phyloP scores from a whole-genome alignment of 2,797 vertebrate genomes.

The Jordanella pulchra region DNA sequence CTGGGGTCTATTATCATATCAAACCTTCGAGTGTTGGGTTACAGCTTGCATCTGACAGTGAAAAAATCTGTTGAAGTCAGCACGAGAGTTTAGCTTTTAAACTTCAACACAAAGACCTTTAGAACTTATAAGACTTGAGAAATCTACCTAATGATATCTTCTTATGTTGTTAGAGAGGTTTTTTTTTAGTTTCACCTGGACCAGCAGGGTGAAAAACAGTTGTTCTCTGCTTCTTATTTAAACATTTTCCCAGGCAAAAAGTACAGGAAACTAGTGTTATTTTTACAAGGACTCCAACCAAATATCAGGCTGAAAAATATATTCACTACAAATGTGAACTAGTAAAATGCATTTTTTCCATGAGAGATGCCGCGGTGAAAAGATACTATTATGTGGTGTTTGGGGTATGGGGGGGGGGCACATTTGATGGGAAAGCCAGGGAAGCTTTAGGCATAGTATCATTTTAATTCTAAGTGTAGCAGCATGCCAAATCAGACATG shows the following conservation, averaged over 20 bases:
- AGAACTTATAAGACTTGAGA: conserved; percentile 32
- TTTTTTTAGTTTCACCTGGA: conserved; percentile 42
- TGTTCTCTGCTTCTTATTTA: conserved; percentile 50
- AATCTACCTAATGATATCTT: conserved; percentile 17
- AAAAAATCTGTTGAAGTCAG: conserved; percentile 61
- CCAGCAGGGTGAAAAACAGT: conserved; percentile 35
- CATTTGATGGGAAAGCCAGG: conserved; percentile 37
- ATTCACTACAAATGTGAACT: conserved; percentile 64
- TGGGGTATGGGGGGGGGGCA: conserved; percentile 43
- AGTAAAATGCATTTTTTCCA: conserved; percentile 66
- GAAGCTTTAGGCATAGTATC: conserved; percentile 41
- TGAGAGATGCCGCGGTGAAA: conserved; percentile 50
- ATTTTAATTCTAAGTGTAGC: conserved; percentile 45
- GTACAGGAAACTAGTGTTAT: conserved; percentile 58
- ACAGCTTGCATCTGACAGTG: conserved; percentile 36
- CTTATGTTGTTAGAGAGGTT: conserved; percentile 46
- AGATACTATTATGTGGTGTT: conserved; percentile 64
- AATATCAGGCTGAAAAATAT: conserved; percentile 59
- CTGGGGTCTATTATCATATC: conserved; percentile 42
- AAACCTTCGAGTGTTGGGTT: conserved; percentile 54
- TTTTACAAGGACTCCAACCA: conserved; percentile 47
- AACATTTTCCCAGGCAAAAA: conserved; percentile 55
- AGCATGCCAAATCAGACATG: conserved; percentile 39
- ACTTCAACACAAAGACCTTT: conserved; percentile 53
- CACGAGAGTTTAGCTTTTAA: conserved; percentile 51